These are phyloP conservation scores for Phaethornis superciliosus DNA, from an alignment of 2,113 vertebrate species.

Conservation along the genomic window DNA sequence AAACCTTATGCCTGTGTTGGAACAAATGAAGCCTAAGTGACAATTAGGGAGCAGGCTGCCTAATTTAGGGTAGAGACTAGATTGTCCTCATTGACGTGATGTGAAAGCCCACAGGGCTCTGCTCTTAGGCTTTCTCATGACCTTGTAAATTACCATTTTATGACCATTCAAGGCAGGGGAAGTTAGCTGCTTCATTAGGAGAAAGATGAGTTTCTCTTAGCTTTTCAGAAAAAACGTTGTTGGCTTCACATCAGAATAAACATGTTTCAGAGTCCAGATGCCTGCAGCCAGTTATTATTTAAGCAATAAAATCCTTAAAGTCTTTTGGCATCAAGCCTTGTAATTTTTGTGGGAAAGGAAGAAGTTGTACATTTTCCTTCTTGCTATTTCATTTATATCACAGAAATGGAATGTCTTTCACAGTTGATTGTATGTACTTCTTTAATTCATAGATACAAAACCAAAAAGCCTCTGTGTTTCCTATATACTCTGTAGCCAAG, in stretches of 20 bases:
- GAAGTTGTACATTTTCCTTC: neutral
- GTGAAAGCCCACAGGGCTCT: neutral
- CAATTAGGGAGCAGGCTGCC: neutral
- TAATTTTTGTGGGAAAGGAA: constrained; percentile 37
- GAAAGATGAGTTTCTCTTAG: neutral
- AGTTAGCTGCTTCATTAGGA: neutral
- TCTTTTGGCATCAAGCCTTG: constrained; percentile 23
- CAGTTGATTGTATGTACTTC: neutral
- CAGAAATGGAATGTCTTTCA: constrained; percentile 55
- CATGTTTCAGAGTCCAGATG: constrained; percentile 28
- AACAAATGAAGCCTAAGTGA: neutral
- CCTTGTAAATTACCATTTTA: constrained; percentile 34
- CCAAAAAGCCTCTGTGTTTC: neutral
- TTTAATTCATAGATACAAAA: constrained; percentile 11
- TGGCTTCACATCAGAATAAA: constrained; percentile 52
- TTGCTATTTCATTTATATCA: constrained; percentile 52
- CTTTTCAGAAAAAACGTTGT: neutral
- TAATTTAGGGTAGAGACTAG: neutral
- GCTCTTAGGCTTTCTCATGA: constrained; percentile 27
- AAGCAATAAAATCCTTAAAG: constrained; percentile 45
- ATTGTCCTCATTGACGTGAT: neutral
- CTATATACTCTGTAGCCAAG: neutral
- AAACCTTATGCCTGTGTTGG: neutral
- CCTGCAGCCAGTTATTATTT: constrained; percentile 22
- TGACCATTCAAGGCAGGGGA: neutral